phyloP scores from a whole-genome alignment of 2,113 vertebrate species.

The Brachirus orientalis region DNA sequence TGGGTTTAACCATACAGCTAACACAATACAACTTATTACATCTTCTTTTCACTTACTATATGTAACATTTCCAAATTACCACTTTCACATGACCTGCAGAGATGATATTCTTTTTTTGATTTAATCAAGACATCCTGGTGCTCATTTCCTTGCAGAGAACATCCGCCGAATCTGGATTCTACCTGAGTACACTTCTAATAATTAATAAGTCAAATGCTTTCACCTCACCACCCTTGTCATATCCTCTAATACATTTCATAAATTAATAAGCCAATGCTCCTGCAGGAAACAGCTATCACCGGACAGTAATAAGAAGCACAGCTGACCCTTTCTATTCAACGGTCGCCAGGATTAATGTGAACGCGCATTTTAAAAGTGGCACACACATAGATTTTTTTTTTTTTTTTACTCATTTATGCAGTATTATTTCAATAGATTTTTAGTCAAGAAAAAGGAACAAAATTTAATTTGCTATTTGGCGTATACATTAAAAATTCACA shows the following conservation, averaged over 20 bases:
- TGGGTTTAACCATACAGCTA: too few species aligned
- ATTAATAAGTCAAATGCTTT: conserved; percentile 51
- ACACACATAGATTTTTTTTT: too few species aligned
- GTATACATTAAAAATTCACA: conserved; percentile 16
- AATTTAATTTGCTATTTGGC: neutral
- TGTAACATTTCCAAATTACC: conserved; percentile 5
- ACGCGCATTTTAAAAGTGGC: too few species aligned
- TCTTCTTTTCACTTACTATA: neutral
- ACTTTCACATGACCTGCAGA: conserved; percentile 5
- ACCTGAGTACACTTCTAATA: conserved; percentile 36
- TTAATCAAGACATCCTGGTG: conserved; percentile 35
- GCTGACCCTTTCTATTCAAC: conserved; percentile 35
- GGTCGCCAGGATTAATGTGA: too few species aligned
- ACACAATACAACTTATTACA: neutral
- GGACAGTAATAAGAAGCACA: conserved; percentile 27
- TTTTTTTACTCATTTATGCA: too few species aligned
- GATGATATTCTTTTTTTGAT: conserved; percentile 3
- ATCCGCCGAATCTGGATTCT: conserved; percentile 18
- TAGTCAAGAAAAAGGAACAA: neutral
- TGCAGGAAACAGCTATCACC: conserved; percentile 18
- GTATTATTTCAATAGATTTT: neutral
- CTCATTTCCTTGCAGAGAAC: conserved; percentile 26
- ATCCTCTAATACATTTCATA: conserved; percentile 39
- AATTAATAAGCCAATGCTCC: conserved; percentile 44
- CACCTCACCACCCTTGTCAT: conserved; percentile 26